Evolutionary conservation across 2,797 vertebrate species (phyloP).

Genomic region (Neopelma chrysocephalum): DNA sequence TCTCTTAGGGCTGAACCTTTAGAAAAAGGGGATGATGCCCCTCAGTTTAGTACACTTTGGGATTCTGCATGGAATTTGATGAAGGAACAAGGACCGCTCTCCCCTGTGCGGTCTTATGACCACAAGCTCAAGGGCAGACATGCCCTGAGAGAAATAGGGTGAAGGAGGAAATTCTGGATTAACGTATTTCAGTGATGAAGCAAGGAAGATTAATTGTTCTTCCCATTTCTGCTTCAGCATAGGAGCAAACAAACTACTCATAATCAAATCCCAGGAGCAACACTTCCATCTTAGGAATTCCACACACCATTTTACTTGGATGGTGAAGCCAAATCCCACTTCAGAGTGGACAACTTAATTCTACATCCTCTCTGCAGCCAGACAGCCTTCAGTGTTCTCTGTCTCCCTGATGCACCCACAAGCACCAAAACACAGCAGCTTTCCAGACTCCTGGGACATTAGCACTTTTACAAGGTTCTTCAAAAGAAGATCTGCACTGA

Average conservation of each 20-base stretch:
- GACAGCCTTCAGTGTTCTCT: not conserved
- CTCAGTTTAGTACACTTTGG: not conserved
- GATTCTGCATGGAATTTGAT: not conserved
- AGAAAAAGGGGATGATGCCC: not conserved
- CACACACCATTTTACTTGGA: not conserved
- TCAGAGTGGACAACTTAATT: not conserved
- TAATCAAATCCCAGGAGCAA: not conserved
- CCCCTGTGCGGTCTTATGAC: not conserved
- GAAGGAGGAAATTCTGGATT: not conserved
- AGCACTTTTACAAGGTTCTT: not conserved
- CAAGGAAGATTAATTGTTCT: not conserved
- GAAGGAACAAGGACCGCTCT: not conserved
- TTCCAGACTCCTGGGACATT: not conserved
- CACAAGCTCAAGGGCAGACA: not conserved
- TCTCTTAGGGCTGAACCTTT: not conserved
- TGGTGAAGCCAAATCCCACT: not conserved
- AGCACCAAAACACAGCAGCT: not conserved
- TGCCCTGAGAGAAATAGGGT: not conserved
- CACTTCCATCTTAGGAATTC: not conserved
- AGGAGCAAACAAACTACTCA: not conserved
- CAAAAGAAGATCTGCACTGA: not conserved
- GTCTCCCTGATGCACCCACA: not conserved
- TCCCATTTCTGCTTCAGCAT: not conserved
- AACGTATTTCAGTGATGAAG: not conserved
- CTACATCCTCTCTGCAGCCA: not conserved